phyloP scores from a whole-genome alignment of 2,797 vertebrate species.

The Merluccius polli region DNA sequence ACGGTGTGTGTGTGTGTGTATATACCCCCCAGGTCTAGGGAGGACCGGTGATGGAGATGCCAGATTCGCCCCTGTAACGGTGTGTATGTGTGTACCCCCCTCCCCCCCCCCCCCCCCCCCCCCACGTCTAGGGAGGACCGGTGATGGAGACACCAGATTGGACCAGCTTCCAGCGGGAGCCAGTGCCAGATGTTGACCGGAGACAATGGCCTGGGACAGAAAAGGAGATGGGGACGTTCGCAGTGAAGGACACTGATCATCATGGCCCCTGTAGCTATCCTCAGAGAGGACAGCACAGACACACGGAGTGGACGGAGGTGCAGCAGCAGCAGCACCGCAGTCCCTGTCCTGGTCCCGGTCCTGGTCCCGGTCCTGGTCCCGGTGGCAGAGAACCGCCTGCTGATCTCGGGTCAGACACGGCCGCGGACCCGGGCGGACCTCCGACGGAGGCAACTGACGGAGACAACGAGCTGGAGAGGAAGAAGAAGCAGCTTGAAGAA shows the following conservation, averaged over 20 bases:
- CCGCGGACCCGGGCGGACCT: slow-evolving; percentile 5
- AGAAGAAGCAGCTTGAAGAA: slow-evolving; percentile 33
- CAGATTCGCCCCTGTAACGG: too few species aligned
- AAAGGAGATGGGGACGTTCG: neutral
- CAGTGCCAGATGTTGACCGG: neutral
- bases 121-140: neutral
- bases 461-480: slow-evolving; percentile 49
- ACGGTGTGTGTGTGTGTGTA: too few species aligned
- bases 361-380: neutral
- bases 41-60: too few species aligned
- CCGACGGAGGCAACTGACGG: neutral
- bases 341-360: neutral
- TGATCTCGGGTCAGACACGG: neutral
- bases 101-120: too few species aligned
- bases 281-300: neutral
- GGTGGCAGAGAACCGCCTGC: neutral
- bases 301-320: neutral
- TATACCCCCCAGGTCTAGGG: too few species aligned
- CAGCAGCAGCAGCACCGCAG: neutral
- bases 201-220: neutral
- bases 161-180: slow-evolving; percentile 9
- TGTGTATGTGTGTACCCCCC: too few species aligned
- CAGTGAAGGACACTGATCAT: neutral
- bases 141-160: slow-evolving; percentile 41
- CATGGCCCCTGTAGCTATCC: neutral